These are phyloP conservation scores for Napeogenes sylphis DNA, from an alignment of 2,888 invertebrate genomes.

Conservation along the genomic window DNA sequence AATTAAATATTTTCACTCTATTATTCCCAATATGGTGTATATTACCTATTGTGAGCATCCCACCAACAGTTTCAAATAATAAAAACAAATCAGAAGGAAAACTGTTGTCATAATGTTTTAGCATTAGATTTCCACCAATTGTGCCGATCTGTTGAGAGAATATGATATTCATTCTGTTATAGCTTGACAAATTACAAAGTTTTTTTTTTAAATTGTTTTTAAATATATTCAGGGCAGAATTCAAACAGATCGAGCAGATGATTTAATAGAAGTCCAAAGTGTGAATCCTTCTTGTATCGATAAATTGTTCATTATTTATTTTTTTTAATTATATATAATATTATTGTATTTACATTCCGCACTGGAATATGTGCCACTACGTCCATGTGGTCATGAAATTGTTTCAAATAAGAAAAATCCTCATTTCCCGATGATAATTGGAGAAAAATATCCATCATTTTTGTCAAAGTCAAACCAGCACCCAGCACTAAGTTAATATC, in stretches of 20 bases:
- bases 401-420: conserved; percentile 79
- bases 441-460: conserved; percentile 67
- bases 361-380: conserved; percentile 85
- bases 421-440: conserved; percentile 51
- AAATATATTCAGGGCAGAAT: too few relatives aligned
- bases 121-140: conserved; percentile 81
- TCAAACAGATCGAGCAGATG: too few relatives aligned
- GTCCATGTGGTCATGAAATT: conserved; percentile 81
- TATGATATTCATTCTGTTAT: neutral
- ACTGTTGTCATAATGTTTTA: conserved; percentile 82
- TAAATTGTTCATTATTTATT: too few relatives aligned
- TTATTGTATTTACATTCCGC: conserved; percentile 81
- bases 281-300: too few relatives aligned
- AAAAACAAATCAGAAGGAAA: conserved; percentile 87
- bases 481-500: conserved; percentile 63
- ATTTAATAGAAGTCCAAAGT: too few relatives aligned
- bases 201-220: too few relatives aligned
- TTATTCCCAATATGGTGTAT: neutral
- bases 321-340: neutral
- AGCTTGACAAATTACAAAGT: too few relatives aligned
- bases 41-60: conserved; percentile 58
- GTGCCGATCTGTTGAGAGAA: conserved; percentile 77
- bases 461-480: conserved; percentile 59
- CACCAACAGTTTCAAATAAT: conserved; percentile 77
- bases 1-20: neutral